phyloP scores from a whole-genome alignment of 2,888 invertebrate species.

The Hyalella azteca region DNA sequence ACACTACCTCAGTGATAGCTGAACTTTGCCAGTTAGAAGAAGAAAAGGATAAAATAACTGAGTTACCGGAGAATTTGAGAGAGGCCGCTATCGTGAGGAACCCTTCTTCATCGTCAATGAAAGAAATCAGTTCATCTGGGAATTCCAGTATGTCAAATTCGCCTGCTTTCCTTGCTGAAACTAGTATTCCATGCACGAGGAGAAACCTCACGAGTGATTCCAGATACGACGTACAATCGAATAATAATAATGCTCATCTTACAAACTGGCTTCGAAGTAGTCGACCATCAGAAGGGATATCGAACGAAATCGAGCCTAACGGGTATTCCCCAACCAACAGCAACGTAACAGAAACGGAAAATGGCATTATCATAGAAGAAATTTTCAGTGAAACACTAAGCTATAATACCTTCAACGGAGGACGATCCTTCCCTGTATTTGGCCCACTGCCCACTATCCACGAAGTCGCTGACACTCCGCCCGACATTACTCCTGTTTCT shows the following conservation, averaged over 20 bases:
- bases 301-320: not conserved
- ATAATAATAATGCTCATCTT: not conserved
- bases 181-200: not conserved
- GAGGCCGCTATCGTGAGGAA: not conserved
- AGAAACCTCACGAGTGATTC: not conserved
- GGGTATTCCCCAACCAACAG: not conserved
- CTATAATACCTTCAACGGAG: not conserved
- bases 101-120: not conserved
- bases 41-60: not conserved
- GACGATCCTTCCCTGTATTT: not conserved
- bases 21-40: constrained; percentile 20
- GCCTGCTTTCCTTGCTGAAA: not conserved
- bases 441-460: constrained; percentile 33
- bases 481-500: not conserved
- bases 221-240: not conserved
- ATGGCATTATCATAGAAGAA: not conserved
- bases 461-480: constrained; percentile 25
- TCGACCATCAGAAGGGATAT: not conserved
- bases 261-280: constrained; percentile 4
- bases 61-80: not conserved
- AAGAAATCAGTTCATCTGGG: constrained; percentile 28
- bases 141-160: constrained; percentile 37
- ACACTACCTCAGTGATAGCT: constrained; percentile 2
- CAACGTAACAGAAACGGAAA: not conserved
- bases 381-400: not conserved